Evolutionary conservation across 2,113 vertebrate genomes (phyloP).

Genomic region (Nannobrachium achirus): DNA sequence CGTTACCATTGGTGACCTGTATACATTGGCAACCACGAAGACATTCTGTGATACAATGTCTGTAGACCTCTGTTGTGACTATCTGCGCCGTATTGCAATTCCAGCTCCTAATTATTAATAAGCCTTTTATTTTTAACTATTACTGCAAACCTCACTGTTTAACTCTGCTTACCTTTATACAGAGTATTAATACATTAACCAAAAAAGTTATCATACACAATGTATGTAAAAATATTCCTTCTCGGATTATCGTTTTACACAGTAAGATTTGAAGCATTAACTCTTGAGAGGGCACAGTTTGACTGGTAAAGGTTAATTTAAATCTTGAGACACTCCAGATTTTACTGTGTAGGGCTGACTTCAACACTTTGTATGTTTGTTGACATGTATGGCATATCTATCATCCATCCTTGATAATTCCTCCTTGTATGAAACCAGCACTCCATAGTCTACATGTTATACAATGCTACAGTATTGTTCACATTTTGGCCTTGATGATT

Average conservation of each 20-base stretch:
- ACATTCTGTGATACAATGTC: slow-evolving; percentile 20
- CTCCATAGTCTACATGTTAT: slow-evolving; percentile 12
- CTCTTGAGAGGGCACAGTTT: neutral
- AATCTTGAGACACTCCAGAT: neutral
- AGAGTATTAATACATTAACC: slow-evolving; percentile 37
- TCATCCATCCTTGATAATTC: neutral
- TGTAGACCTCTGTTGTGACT: neutral
- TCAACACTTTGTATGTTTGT: slow-evolving; percentile 17
- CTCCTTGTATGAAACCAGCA: slow-evolving; percentile 30
- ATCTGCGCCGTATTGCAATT: slow-evolving; percentile 17
- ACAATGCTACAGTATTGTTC: neutral
- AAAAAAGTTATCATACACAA: slow-evolving; percentile 13
- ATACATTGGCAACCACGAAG: slow-evolving; percentile 8
- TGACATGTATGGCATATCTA: neutral
- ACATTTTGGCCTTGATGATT: slow-evolving; percentile 3
- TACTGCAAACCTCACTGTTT: slow-evolving; percentile 48
- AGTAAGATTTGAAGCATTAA: neutral
- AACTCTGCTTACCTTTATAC: slow-evolving; percentile 56
- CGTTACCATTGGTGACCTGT: slow-evolving; percentile 5
- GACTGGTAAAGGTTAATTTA: neutral
- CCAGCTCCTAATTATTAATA: slow-evolving; percentile 40
- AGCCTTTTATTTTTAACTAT: slow-evolving; percentile 40
- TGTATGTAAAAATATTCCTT: slow-evolving; percentile 31
- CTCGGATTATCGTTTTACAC: slow-evolving; percentile 50
- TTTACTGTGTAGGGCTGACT: too few species aligned